These are phyloP conservation scores for Drosophila miranda DNA, from an alignment of 1,140 invertebrate genomes.

Conservation along the genomic window DNA sequence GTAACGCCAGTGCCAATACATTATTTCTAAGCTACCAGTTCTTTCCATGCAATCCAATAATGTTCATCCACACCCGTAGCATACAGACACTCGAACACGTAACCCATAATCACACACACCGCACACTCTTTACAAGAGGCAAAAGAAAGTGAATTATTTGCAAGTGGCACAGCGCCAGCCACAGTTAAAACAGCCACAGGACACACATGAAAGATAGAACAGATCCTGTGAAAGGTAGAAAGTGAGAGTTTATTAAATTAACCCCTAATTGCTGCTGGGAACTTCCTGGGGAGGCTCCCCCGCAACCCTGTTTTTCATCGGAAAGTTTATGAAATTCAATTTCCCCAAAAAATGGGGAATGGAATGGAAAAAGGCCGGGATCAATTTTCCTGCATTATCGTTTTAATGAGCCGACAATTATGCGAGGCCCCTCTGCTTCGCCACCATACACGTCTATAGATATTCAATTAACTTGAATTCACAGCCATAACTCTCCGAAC, in stretches of 20 bases:
- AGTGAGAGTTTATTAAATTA: no score
- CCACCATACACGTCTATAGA: constrained; percentile 22
- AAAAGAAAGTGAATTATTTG: no score
- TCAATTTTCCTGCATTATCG: constrained; percentile 63
- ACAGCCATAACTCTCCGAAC: constrained; percentile 40
- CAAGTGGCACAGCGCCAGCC: no score
- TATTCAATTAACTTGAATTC: constrained; percentile 56
- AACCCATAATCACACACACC: no score
- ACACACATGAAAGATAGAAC: no score
- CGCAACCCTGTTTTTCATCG: constrained; percentile 6
- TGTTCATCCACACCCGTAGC: constrained; percentile 48
- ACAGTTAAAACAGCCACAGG: no score
- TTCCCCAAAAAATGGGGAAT: constrained; percentile 29
- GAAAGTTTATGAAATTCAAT: constrained; percentile 75
- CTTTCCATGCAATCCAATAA: constrained; percentile 47
- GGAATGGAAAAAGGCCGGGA: constrained; percentile 13
- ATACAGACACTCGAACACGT: no score
- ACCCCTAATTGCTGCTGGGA: constrained; percentile 59
- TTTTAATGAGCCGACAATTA: constrained; percentile 67
- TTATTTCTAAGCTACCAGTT: constrained; percentile 55
- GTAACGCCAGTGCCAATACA: constrained; percentile 44
- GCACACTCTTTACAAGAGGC: no score
- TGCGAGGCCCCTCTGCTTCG: constrained; percentile 12
- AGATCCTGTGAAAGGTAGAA: no score
- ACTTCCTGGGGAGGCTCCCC: constrained; percentile 8